Conservation (phyloP, 2,113 vertebrate genomes). For the Haliaeetus leucogaster region DNA sequence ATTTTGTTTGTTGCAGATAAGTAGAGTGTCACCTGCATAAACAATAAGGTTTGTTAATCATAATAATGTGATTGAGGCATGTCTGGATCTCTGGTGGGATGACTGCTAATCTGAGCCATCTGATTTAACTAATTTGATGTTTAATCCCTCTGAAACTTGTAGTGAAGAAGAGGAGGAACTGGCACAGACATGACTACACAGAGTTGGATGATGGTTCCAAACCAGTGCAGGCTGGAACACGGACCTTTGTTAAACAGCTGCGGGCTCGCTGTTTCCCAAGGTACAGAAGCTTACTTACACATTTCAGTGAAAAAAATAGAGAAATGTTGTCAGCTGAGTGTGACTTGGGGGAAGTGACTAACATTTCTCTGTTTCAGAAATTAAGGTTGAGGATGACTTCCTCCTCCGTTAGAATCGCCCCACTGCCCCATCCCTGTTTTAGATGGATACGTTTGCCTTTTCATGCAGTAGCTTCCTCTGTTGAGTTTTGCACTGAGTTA, state of each 20-base stretch:
- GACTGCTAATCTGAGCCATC: neutral
- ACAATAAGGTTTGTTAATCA: neutral
- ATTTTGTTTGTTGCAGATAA: neutral
- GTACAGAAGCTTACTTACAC: constrained; percentile 60
- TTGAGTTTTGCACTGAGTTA: neutral
- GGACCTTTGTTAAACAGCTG: constrained; percentile 87
- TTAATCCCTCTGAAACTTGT: constrained; percentile 13
- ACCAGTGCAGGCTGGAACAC: constrained; percentile 93
- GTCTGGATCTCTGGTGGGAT: neutral
- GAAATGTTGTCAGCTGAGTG: accelerated
- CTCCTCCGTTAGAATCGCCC: neutral
- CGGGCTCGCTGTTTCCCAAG: constrained; percentile 87
- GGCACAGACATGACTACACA: constrained; percentile 97
- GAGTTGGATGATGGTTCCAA: constrained; percentile 87
- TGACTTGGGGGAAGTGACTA: neutral
- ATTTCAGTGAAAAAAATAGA: accelerated
- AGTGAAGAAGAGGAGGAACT: constrained; percentile 97
- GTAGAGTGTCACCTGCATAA: neutral
- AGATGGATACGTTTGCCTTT: neutral
- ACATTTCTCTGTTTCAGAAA: neutral
- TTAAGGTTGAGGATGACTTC: neutral
- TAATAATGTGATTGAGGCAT: neutral
- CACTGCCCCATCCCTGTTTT: neutral
- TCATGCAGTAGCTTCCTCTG: neutral
- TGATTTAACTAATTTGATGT: neutral